Conservation (phyloP, 23 tunicate species). For the Clavelina lepadiformis region DNA sequence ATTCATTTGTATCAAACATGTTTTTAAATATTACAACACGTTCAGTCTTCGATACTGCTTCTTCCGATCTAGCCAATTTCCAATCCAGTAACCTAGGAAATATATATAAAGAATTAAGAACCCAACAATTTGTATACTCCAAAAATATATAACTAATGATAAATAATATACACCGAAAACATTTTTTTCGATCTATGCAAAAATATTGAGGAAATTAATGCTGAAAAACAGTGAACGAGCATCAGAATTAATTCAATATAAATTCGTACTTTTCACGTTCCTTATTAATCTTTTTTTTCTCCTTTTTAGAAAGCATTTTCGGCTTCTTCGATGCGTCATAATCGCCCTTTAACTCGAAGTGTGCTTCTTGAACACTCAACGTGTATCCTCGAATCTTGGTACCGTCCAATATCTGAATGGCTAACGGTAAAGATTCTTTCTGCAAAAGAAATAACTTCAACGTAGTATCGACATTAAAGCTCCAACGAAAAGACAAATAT, state of each 20-base stretch:
- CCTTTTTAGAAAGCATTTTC: slow-evolving; percentile 85
- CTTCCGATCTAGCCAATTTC: slow-evolving; percentile 62
- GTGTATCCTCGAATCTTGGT: slow-evolving; percentile 33
- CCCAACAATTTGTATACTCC: no score
- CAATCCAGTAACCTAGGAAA: slow-evolving; percentile 47
- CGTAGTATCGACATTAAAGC: not conserved
- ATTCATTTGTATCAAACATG: slow-evolving; percentile 74
- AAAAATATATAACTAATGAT: not conserved
- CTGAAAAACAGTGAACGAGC: not conserved
- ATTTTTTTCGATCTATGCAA: not conserved
- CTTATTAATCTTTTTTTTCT: slow-evolving; percentile 59
- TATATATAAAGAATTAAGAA: not conserved
- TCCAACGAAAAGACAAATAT: not conserved
- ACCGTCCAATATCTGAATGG: slow-evolving; percentile 61
- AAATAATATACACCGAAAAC: not conserved
- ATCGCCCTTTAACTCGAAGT: slow-evolving; percentile 70
- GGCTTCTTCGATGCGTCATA: slow-evolving; percentile 90
- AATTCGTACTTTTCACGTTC: slow-evolving; percentile 35
- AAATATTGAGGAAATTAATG: not conserved
- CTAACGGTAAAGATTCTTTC: slow-evolving; percentile 59
- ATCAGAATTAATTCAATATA: not conserved
- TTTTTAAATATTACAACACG: slow-evolving; percentile 75
- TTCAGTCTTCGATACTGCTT: slow-evolving; percentile 55
- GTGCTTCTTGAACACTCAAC: slow-evolving; percentile 54
- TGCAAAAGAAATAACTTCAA: slow-evolving; percentile 1